Base-by-base conservation (phyloP, 1,140 invertebrate genomes). In the Akabosia matsudoensis region DNA sequence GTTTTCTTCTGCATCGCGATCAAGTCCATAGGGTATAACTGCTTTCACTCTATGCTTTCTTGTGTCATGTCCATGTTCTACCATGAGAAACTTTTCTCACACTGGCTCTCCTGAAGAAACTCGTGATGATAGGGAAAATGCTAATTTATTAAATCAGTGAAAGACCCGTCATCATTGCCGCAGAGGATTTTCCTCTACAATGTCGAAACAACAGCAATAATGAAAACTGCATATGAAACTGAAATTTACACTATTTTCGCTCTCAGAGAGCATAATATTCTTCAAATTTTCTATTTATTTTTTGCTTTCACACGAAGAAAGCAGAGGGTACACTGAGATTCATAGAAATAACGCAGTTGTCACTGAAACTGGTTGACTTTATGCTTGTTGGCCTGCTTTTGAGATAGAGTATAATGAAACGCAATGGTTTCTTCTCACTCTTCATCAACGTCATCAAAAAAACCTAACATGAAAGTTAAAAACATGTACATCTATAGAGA, bases 141-240 rank as follows among this genome's bases (percentile, higher is more conserved):
- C 61, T 67, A 67, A 67, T 67, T 72, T 72, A 72, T 71, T 30
- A 71, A 74, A 30, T 54, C 13, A 67, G 73, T 33, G 33, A 18
- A 61, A n/a, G 13, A 76, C 16, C 45, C n/a, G 70, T 76, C 74
- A 70, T 75, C 56, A 45, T n/a, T n/a, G n/a, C n/a, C n/a, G n/a
- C n/a, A n/a, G n/a, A n/a, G n/a, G n/a, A n/a, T n/a, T n/a, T n/a
- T n/a, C n/a, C n/a, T n/a, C n/a, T n/a, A n/a, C n/a, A n/a, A n/a
- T n/a, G n/a, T n/a, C n/a, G n/a, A n/a, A n/a, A n/a, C n/a, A n/a
- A n/a, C n/a, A n/a, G n/a, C n/a, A n/a, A n/a, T n/a, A n/a, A n/a
- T n/a, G n/a, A n/a, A n/a, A n/a, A n/a, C n/a, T n/a, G n/a, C n/a
- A n/a, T n/a, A n/a, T n/a, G n/a, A n/a, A n/a, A n/a, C n/a, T n/a